Percentiles rank a stretch among this genome's conserved stretches.
These are phyloP conservation scores for Acrobasis consociella DNA, from an alignment of 2,888 invertebrate species.

Conservation along the genomic window DNA sequence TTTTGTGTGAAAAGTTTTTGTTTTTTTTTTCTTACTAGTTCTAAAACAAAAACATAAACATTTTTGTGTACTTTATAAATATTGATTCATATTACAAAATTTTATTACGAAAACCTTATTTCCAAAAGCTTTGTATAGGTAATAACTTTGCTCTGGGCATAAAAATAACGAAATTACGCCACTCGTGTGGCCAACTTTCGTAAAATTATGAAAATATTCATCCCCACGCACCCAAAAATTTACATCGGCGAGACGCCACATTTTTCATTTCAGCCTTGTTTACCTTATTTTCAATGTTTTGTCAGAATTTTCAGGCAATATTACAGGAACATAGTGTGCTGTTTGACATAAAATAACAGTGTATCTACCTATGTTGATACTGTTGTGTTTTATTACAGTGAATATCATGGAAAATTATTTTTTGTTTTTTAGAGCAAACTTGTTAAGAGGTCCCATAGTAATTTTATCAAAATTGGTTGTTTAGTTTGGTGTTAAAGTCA, in stretches of 20 bases:
- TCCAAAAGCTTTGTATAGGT: constrained; percentile 1
- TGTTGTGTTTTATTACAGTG: no score
- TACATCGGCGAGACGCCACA: constrained; percentile 40
- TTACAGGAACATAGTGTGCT: not conserved
- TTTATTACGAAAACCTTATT: not conserved
- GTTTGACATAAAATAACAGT: not conserved
- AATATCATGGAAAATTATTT: no score
- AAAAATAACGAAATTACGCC: constrained; percentile 30
- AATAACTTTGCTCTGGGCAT: constrained; percentile 15
- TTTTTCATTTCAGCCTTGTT: constrained; percentile 38
- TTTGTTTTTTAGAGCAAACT: no score
- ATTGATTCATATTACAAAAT: no score
- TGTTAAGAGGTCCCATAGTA: no score
- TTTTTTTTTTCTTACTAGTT: no score
- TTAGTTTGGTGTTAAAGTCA: no score
- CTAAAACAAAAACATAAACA: no score
- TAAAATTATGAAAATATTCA: constrained; percentile 55
- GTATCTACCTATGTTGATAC: not conserved
- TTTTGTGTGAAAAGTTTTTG: no score
- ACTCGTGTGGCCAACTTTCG: constrained; percentile 32
- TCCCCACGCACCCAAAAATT: constrained; percentile 49
- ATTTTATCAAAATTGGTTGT: no score
- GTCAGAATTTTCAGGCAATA: not conserved
- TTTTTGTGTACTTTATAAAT: no score
- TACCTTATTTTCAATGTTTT: constrained; percentile 24